Evolutionary conservation across 2,797 vertebrate genomes (phyloP), one percentile per base, ranked within the genome.

Genomic region (Sciurus vulgaris): DNA sequence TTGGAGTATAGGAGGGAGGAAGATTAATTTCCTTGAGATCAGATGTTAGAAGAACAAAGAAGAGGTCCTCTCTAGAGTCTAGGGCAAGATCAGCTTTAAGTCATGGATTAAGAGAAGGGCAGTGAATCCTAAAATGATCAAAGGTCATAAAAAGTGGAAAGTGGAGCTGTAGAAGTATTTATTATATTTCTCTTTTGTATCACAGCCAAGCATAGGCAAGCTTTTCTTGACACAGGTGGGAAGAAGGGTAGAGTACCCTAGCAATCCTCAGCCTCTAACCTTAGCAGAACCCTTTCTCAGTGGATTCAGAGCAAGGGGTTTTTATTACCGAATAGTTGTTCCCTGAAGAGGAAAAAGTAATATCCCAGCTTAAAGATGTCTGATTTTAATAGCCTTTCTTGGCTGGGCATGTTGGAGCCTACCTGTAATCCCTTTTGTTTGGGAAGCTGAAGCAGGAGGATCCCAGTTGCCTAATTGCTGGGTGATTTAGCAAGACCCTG

Each of bases 371-470:
- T 79, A 51, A 92, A 91, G 51, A 83, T 78, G 10, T 38, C 44
- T 49, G 26, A 59, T 76, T 87, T n/a, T 86, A 61, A 79, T 76
- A 95, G 67, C 47, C n/a, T 93, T 91, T 63, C 67, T 93, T 96
- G 56, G 3, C 56, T 59, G 56, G 56, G 56, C 56, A 59, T 59
- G 22, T 24, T 59, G 56, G 24, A 26, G 24, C 56, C 2, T 59
- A 8, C 56, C 56, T 59, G 3, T 59, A 24, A 59, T 59, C 56
- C 8, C 56, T 26, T 59, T 10, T 59, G 10, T 59, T 59, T 59
- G 56, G 24, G 56, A 59, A 22, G 22, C 24, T 59, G 18, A 59
- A 59, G 56, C 56, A 10, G 8, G 20, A 59, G 8, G 56, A 24
- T 59, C 38, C 38, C 38, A 38, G 38, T 38, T 38, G 38, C 38